Percentiles rank a stretch among this genome's conserved stretches.
Evolutionary conservation across 2,113 vertebrate species (phyloP).

Genomic region (Motacilla alba): DNA sequence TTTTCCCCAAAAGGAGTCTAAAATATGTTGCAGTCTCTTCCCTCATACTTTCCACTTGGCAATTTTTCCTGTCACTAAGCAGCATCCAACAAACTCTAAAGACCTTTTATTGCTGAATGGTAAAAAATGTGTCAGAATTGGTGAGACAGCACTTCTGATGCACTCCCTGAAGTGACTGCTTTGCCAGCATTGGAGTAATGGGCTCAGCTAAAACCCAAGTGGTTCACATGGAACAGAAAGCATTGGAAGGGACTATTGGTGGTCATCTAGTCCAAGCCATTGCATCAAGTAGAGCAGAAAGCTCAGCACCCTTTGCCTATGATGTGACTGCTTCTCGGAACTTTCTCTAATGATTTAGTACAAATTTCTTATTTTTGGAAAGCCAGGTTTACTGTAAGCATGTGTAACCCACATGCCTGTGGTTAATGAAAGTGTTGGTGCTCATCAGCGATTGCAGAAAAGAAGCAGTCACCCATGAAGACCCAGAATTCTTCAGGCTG

Average conservation of each 20-base stretch:
- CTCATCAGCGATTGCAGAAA: not conserved
- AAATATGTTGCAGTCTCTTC: not conserved
- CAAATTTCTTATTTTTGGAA: not conserved
- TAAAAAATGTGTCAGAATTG: not conserved
- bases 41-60: not conserved
- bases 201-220: not conserved
- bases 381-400: slow-evolving; percentile 13
- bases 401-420: not conserved
- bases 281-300: not conserved
- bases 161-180: not conserved
- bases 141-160: not conserved
- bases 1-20: not conserved
- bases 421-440: not conserved
- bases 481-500: slow-evolving; percentile 3
- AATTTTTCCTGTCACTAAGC: not conserved
- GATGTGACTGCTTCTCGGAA: not conserved
- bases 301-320: not conserved
- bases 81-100: not conserved
- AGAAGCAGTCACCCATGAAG: slow-evolving; percentile 28
- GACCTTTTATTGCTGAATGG: not conserved
- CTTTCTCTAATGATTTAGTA: not conserved
- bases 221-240: not conserved
- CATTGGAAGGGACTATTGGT: not conserved
- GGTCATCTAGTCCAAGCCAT: not conserved
- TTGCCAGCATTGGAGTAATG: not conserved